Evolutionary conservation across 2,113 vertebrate genomes (phyloP).

Genomic region (Dasyornis broadbenti): DNA sequence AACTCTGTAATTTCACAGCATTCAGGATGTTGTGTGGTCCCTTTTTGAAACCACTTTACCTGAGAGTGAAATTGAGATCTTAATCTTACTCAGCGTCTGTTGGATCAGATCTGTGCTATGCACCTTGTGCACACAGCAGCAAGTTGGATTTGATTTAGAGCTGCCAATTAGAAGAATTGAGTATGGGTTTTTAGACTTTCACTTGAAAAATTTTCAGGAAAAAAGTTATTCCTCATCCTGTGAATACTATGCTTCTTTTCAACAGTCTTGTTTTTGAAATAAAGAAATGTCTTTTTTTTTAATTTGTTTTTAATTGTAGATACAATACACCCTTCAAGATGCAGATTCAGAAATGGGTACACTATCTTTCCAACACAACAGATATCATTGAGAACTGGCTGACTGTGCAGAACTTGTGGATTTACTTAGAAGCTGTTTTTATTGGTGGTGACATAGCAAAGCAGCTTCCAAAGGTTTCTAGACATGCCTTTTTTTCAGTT

Average conservation of each 20-base stretch:
- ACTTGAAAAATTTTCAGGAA: background rate
- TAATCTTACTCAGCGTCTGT: background rate
- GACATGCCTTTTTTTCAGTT: background rate
- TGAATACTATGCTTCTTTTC: background rate
- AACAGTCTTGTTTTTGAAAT: background rate
- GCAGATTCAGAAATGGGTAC: slow-evolving; percentile 98
- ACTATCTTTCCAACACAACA: slow-evolving; percentile 88
- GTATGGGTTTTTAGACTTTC: background rate
- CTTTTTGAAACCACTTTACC: background rate
- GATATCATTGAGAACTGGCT: slow-evolving; percentile 96
- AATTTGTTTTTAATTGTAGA: slow-evolving; percentile 53
- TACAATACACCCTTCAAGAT: slow-evolving; percentile 92
- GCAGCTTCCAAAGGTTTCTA: slow-evolving; percentile 91
- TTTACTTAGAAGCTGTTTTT: slow-evolving; percentile 96
- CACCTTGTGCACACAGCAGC: background rate
- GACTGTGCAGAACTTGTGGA: slow-evolving; percentile 95
- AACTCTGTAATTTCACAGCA: background rate
- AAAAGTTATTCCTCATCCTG: background rate
- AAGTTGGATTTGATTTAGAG: background rate
- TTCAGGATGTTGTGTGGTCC: background rate
- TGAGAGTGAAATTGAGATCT: background rate
- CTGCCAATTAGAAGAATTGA: background rate
- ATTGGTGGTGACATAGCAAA: slow-evolving; percentile 96
- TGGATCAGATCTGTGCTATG: background rate
- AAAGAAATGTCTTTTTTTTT: background rate